These are phyloP conservation scores for Zaprionus bogoriensis DNA, from an alignment of 2,888 invertebrate genomes.

Conservation along the genomic window DNA sequence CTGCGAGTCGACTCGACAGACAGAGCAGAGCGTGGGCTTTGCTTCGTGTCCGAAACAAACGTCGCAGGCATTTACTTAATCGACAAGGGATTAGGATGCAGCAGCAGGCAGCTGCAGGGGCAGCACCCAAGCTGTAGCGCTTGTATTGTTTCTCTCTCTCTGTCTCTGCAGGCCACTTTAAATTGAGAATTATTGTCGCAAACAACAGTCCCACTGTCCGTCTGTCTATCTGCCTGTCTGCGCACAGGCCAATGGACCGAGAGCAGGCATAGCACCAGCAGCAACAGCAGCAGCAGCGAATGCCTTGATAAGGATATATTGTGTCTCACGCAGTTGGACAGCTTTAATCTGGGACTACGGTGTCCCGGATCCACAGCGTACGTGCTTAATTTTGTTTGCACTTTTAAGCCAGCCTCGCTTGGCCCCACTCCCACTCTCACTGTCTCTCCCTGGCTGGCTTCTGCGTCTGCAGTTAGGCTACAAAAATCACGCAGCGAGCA, in stretches of 20 bases:
- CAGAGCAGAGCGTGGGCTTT: constrained; percentile 28
- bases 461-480: constrained; percentile 72
- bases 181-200: constrained; percentile 79
- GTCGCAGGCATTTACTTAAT: constrained; percentile 80
- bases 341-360: constrained; percentile 70
- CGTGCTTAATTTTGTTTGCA: constrained; percentile 78
- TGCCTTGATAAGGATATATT: constrained; percentile 76
- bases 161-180: constrained; percentile 54
- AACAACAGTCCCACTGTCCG: constrained; percentile 61
- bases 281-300: no score
- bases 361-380: constrained; percentile 60
- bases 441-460: neutral
- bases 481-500: constrained; percentile 71
- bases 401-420: constrained; percentile 70
- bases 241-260: constrained; percentile 10
- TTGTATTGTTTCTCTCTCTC: constrained; percentile 35
- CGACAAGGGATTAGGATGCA: constrained; percentile 80
- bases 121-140: constrained; percentile 7
- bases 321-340: constrained; percentile 79
- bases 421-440: neutral
- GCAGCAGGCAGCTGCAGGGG: constrained; percentile 15
- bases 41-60: constrained; percentile 61
- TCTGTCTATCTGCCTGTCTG: no score
- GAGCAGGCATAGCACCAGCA: neutral
- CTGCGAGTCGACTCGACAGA: no score